These are phyloP conservation scores for Amphipoea oculea DNA, from an alignment of 2,888 invertebrate genomes.

Conservation along the genomic window DNA sequence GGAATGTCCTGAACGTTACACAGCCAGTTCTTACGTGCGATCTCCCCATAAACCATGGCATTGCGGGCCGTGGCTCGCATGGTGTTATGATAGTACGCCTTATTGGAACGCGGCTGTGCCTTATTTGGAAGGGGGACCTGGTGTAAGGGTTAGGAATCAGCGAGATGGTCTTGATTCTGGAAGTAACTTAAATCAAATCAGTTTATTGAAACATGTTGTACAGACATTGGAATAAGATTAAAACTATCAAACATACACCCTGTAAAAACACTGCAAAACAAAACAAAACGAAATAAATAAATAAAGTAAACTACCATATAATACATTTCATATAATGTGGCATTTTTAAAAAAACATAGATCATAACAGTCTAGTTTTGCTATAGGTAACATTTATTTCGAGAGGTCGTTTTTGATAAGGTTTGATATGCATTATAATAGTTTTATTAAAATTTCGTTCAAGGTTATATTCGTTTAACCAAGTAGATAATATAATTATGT, in stretches of 20 bases:
- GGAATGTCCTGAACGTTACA: conserved; percentile 43
- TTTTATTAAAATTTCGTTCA: no score
- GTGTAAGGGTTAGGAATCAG: conserved; percentile 49
- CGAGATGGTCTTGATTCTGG: conserved; percentile 16
- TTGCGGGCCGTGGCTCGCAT: conserved; percentile 60
- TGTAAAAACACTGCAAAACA: not conserved
- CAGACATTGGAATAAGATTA: not conserved
- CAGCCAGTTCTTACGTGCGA: conserved; percentile 69
- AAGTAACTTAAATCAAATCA: not conserved
- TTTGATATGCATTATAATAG: no score
- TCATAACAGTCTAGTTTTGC: not conserved
- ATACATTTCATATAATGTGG: no score
- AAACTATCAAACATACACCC: not conserved
- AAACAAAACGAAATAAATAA: not conserved
- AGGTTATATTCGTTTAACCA: no score
- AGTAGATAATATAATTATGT: no score
- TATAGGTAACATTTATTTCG: not conserved
- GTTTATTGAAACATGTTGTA: not conserved
- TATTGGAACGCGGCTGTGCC: conserved; percentile 67
- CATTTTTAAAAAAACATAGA: not conserved
- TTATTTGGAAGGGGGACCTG: conserved; percentile 57
- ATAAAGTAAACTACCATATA: not conserved
- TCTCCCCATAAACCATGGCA: conserved; percentile 62
- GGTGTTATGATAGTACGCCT: conserved; percentile 75
- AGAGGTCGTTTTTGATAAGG: no score